Evolutionary conservation across 2,888 invertebrate genomes (phyloP).

Genomic region (Agrilus mali): DNA sequence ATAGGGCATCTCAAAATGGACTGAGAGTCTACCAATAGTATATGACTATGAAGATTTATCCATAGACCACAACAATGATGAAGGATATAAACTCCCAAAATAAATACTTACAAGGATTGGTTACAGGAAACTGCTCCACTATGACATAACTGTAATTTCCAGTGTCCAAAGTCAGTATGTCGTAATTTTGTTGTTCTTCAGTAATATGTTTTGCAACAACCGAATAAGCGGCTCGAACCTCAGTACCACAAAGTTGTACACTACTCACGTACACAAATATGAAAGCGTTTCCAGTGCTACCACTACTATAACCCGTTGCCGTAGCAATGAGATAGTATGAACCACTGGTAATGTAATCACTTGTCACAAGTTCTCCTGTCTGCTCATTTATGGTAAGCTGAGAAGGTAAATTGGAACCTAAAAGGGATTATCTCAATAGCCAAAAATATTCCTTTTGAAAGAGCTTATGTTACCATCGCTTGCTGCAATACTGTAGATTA

Average conservation of each 20-base stretch:
- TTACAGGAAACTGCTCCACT: conserved; percentile 5
- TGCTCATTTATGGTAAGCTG: conserved; percentile 3
- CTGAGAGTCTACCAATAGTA: too few species aligned
- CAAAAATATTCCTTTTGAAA: neutral
- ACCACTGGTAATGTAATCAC: conserved; percentile 29
- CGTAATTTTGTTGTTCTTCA: conserved; percentile 2
- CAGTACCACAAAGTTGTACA: conserved; percentile 1
- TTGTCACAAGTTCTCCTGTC: conserved; percentile 29
- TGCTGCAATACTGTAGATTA: conserved; percentile 1
- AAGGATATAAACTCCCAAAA: too few species aligned
- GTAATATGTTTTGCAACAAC: conserved; percentile 4
- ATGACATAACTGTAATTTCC: conserved; percentile 4
- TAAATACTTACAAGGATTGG: neutral
- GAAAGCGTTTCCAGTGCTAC: conserved; percentile 17
- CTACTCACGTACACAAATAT: conserved; percentile 21
- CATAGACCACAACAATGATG: too few species aligned
- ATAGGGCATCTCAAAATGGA: too few species aligned
- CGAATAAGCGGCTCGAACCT: conserved; percentile 3
- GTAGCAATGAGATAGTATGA: conserved; percentile 29
- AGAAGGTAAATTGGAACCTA: conserved; percentile 5
- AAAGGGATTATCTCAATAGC: neutral
- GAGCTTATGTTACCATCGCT: neutral
- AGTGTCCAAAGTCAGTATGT: neutral
- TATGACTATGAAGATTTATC: too few species aligned
- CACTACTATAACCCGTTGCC: conserved; percentile 13